Base-by-base conservation (phyloP, 2,797 vertebrate genomes). In the Anabas testudineus region DNA sequence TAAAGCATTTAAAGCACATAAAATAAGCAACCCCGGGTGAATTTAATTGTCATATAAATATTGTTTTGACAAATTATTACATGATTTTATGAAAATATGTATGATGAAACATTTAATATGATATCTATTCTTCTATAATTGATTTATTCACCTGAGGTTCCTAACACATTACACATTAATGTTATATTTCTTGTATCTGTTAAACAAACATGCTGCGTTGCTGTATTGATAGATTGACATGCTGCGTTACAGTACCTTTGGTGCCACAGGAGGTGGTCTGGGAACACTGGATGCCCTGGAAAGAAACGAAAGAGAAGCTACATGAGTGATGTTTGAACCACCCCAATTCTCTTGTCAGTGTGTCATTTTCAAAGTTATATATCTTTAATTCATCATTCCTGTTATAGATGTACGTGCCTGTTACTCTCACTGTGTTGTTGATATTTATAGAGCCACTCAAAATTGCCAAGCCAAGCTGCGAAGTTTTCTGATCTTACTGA, bases 261-360 rank as follows among this genome's bases (percentile, higher is more conserved):
- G 89, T 76, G 94, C 83, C 52, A 94, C 92, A 64, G 95, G 93
- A 6, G 95, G 93, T 57, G 86, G 94, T 92, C 97, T 98, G 14
- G 90, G 66, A 76, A 81, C 67, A 79, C 91, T 86, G 72, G 94
- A 59, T 53, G 93, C 90, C 90, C 98, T 99, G 91, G 68, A 56
- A 87, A 63, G 14, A 61, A 32, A 2, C 7, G 22, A 28, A n/a
- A 72, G 16, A 56, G 22, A 55, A 30, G 58, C 9, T 1, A 13
- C 16, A 41, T 45, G 16, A 78, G 53, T 71, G 43, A 76, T 34
- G 30, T 48, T 24, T 51, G 8, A 10, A 28, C 10, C 66, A 48
- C 46, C 2, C 0, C 16, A 41, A 10, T 57, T 54, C 14, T 43
- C n/a, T n/a, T n/a, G n/a, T n/a, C n/a, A n/a, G n/a, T n/a, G n/a